A percentile compares a stretch with the other conserved stretches of the same genome.
Evolutionary conservation across 2,113 vertebrate genomes (phyloP).

Genomic region (Silurus asotus): DNA sequence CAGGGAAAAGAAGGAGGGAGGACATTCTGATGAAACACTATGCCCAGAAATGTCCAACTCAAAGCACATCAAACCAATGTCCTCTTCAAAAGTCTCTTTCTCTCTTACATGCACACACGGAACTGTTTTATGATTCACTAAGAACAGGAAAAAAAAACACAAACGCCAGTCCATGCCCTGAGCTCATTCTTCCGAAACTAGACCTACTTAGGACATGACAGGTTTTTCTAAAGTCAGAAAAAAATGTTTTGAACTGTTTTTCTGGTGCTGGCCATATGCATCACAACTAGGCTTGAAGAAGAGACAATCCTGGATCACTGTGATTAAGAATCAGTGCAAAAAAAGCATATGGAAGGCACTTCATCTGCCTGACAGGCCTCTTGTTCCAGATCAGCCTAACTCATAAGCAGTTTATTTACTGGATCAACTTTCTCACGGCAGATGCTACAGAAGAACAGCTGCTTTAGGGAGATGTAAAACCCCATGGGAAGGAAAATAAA

Average conservation of each 20-base stretch:
- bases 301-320: background rate
- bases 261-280: conserved; percentile 1
- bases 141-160: conserved; percentile 10
- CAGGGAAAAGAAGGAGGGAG: conserved; percentile 21
- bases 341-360: conserved; percentile 58
- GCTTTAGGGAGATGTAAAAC: conserved; percentile 38
- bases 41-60: conserved; percentile 12
- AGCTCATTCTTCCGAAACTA: conserved; percentile 7
- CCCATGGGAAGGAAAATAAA: background rate
- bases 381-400: conserved; percentile 47
- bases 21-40: conserved; percentile 22
- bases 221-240: background rate
- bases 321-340: background rate
- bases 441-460: conserved; percentile 48
- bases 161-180: background rate
- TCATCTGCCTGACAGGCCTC: conserved; percentile 52
- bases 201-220: background rate
- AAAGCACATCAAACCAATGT: conserved; percentile 30
- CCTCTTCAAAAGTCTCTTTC: conserved; percentile 39
- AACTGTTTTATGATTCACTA: conserved; percentile 42
- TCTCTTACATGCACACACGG: conserved; percentile 4
- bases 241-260: background rate
- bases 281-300: background rate
- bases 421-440: conserved; percentile 49
- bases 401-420: conserved; percentile 52